These are phyloP conservation scores for Bos javanicus DNA, from an alignment of 2,113 vertebrate genomes.

Conservation along the genomic window DNA sequence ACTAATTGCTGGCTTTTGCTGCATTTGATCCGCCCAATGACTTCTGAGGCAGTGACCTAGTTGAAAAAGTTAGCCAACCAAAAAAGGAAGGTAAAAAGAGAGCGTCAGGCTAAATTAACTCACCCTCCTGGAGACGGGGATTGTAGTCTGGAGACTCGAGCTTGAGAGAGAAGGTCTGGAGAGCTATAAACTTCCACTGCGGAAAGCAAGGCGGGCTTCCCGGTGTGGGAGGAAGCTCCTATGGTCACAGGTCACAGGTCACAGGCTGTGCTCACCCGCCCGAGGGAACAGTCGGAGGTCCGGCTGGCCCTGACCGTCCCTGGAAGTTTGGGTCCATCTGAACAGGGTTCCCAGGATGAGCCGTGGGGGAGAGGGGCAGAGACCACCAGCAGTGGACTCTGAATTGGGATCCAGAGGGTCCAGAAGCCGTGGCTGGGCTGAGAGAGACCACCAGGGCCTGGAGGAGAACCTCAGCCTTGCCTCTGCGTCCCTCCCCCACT, in stretches of 20 bases:
- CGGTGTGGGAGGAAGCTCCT: accelerated
- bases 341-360: too few relatives aligned
- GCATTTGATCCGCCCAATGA: neutral
- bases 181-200: accelerated
- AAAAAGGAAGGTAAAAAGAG: neutral
- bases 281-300: accelerated
- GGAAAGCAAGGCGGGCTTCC: neutral
- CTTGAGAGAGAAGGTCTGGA: neutral
- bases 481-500: accelerated
- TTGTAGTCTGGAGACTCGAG: accelerated
- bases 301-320: neutral
- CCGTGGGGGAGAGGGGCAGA: too few relatives aligned
- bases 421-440: neutral
- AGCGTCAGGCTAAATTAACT: neutral
- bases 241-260: neutral
- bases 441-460: neutral
- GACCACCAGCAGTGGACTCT: neutral
- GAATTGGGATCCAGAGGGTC: neutral
- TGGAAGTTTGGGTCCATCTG: neutral
- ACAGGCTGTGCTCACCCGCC: neutral
- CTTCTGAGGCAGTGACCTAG: neutral
- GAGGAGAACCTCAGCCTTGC: neutral
- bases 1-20: too few relatives aligned
- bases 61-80: neutral
- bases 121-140: neutral